phyloP scores from a whole-genome alignment of 2,888 invertebrate species.

The Chrysolina americana region DNA sequence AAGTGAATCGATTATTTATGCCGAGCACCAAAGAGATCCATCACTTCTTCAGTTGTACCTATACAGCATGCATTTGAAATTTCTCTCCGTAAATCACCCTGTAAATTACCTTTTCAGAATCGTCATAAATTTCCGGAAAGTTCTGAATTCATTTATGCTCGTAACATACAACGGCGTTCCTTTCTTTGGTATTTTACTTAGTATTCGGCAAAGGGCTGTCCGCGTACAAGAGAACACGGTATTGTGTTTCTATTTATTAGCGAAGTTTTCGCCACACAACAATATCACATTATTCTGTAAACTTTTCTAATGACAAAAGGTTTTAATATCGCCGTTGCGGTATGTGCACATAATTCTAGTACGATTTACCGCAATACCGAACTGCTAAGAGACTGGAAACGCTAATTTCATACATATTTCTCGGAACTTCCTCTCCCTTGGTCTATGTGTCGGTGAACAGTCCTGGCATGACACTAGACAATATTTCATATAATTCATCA shows the following conservation, averaged over 20 bases:
- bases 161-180: slow-evolving; percentile 9
- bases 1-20: too few species aligned
- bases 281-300: slow-evolving; percentile 46
- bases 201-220: slow-evolving; percentile 26
- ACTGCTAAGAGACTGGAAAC: slow-evolving; percentile 13
- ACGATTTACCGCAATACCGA: slow-evolving; percentile 48
- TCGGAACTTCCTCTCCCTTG: too few species aligned
- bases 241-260: slow-evolving; percentile 56
- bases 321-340: slow-evolving; percentile 48
- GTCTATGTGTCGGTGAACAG: too few species aligned
- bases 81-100: background rate
- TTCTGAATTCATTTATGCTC: slow-evolving; percentile 23
- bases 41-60: background rate
- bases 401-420: background rate
- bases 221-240: slow-evolving; percentile 39
- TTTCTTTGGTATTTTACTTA: slow-evolving; percentile 16
- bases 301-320: slow-evolving; percentile 47
- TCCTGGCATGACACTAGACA: too few species aligned
- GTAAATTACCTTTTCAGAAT: slow-evolving; percentile 9
- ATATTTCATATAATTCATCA: too few species aligned
- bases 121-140: slow-evolving; percentile 15
- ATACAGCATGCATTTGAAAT: background rate
- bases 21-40: background rate
- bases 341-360: slow-evolving; percentile 46
- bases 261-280: slow-evolving; percentile 51